These are phyloP conservation scores for Falcaria lacertinaria DNA, from an alignment of 2,888 invertebrate genomes.

Conservation along the genomic window DNA sequence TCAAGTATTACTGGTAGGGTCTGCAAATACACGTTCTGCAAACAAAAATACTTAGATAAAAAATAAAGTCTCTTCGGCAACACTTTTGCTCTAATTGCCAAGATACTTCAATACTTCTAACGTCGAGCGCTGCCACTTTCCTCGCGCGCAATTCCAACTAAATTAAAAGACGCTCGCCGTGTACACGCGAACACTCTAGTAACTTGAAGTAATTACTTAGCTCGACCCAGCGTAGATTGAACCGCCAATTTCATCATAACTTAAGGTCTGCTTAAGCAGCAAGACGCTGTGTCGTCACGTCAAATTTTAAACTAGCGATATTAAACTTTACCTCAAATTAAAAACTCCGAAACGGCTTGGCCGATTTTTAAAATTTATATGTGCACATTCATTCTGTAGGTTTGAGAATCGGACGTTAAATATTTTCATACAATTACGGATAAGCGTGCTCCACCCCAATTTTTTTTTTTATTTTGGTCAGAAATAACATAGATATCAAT, in stretches of 20 bases:
- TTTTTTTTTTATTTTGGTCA: too few relatives aligned
- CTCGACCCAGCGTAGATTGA: slow-evolving; percentile 1
- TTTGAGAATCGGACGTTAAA: too few relatives aligned
- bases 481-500: too few relatives aligned
- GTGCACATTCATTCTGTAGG: too few relatives aligned
- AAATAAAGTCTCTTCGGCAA: neutral
- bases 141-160: slow-evolving; percentile 23
- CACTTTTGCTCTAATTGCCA: neutral
- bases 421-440: too few relatives aligned
- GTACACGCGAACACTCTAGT: slow-evolving; percentile 24
- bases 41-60: neutral
- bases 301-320: neutral
- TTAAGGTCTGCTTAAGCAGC: neutral
- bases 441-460: too few relatives aligned
- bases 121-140: slow-evolving; percentile 17
- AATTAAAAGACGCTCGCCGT: slow-evolving; percentile 26
- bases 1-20: too few relatives aligned
- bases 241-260: slow-evolving; percentile 1
- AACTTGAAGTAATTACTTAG: slow-evolving; percentile 28
- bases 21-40: too few relatives aligned
- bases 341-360: too few relatives aligned
- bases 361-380: too few relatives aligned
- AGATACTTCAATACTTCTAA: slow-evolving; percentile 16
- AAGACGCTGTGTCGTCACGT: neutral
- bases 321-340: neutral